phyloP scores from a whole-genome alignment of 2,113 vertebrate genomes.

The Collichthys lucidus region DNA sequence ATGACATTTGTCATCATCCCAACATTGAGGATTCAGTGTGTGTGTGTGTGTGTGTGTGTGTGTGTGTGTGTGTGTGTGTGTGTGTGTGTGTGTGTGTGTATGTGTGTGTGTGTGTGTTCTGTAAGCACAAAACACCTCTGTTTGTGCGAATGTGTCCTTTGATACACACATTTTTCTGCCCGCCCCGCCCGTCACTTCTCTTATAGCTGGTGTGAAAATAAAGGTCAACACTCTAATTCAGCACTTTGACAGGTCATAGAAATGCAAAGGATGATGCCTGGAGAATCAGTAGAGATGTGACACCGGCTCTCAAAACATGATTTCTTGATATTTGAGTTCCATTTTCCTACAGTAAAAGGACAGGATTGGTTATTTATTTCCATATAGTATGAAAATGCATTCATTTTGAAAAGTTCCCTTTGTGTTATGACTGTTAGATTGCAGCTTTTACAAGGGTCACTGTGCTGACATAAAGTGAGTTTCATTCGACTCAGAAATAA shows the following conservation, averaged over 20 bases:
- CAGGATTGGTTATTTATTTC: neutral
- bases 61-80: no score
- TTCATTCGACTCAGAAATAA: neutral
- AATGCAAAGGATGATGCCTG: neutral
- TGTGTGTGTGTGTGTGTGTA: neutral
- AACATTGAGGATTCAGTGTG: neutral
- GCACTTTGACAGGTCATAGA: slow-evolving; percentile 5
- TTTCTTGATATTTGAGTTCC: neutral
- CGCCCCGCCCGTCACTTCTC: neutral
- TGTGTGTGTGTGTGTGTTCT: neutral
- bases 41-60: no score
- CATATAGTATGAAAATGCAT: neutral
- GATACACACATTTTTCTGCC: neutral
- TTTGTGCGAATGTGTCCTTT: neutral
- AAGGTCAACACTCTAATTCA: slow-evolving; percentile 33
- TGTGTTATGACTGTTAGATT: neutral
- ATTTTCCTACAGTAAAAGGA: neutral
- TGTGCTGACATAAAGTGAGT: neutral
- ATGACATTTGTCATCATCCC: slow-evolving; percentile 19
- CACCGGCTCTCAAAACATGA: neutral
- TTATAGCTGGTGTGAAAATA: slow-evolving; percentile 12
- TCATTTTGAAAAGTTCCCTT: neutral
- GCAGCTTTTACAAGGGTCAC: neutral
- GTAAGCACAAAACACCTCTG: neutral
- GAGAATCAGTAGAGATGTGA: neutral